phyloP scores from a whole-genome alignment of 2,888 invertebrate genomes.

The Archips xylosteana region DNA sequence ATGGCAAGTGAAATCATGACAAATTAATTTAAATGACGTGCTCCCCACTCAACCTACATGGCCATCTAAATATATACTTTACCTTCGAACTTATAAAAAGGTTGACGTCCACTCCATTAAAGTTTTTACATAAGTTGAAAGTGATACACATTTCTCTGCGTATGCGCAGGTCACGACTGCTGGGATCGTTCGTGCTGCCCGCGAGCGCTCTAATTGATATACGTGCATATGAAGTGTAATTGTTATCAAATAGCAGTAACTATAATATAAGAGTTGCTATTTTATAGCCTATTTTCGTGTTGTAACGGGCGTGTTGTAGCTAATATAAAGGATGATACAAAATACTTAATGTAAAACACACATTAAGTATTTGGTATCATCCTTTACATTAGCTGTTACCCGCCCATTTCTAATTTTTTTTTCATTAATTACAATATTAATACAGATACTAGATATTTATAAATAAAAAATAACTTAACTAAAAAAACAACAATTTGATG shows the following conservation, averaged over 20 bases:
- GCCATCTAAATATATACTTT: neutral
- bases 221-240: constrained; percentile 42
- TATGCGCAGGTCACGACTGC: constrained; percentile 68
- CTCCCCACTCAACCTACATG: neutral
- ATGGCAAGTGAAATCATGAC: too few relatives aligned
- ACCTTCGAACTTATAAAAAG: constrained; percentile 18
- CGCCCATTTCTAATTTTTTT: too few relatives aligned
- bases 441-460: too few relatives aligned
- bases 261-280: constrained; percentile 29
- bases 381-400: too few relatives aligned
- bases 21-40: too few relatives aligned
- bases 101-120: constrained; percentile 44
- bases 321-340: too few relatives aligned
- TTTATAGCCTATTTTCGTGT: constrained; percentile 6
- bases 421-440: too few relatives aligned
- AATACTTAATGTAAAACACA: neutral
- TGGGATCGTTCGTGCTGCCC: constrained; percentile 56
- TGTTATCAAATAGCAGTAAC: constrained; percentile 28
- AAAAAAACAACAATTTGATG: too few relatives aligned
- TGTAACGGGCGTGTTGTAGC: neutral
- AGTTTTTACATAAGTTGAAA: constrained; percentile 69
- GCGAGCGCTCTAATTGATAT: constrained; percentile 56
- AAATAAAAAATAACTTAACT: too few relatives aligned
- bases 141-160: constrained; percentile 66
- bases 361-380: neutral